Conservation (phyloP, 2,888 invertebrate species). For the Lottia gigantea region DNA sequence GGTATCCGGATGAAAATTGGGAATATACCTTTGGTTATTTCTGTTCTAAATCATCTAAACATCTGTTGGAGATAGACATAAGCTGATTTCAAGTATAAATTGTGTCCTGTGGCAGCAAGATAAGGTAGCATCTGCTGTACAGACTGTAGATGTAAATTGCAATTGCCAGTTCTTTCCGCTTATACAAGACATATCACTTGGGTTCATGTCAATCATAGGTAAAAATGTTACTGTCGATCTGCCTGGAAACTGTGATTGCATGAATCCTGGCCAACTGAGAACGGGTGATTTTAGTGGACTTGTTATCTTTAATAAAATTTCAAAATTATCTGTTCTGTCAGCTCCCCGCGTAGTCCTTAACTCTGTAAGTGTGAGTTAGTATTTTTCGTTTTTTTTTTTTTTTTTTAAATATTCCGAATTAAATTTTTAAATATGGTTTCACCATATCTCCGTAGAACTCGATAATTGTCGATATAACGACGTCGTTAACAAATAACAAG, state of each 20-base stretch:
- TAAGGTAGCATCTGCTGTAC: slow-evolving; percentile 26
- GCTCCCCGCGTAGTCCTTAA: neutral
- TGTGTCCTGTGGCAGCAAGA: slow-evolving; percentile 34
- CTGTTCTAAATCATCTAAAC: slow-evolving; percentile 18
- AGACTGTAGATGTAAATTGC: slow-evolving; percentile 25
- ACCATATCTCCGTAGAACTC: too few relatives aligned
- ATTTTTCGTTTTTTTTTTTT: too few relatives aligned
- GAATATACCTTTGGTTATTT: slow-evolving; percentile 17
- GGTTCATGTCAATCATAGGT: slow-evolving; percentile 32
- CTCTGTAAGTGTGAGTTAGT: neutral
- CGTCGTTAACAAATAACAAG: too few relatives aligned
- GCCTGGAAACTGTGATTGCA: slow-evolving; percentile 37
- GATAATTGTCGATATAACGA: too few relatives aligned
- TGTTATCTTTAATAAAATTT: neutral
- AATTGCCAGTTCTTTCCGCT: slow-evolving; percentile 23
- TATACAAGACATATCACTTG: slow-evolving; percentile 34
- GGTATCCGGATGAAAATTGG: slow-evolving; percentile 27
- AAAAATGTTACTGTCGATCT: slow-evolving; percentile 29
- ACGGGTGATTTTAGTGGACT: slow-evolving; percentile 23
- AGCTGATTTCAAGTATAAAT: slow-evolving; percentile 28
- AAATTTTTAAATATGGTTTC: too few relatives aligned
- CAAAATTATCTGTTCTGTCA: neutral
- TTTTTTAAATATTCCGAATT: too few relatives aligned
- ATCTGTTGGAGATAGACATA: slow-evolving; percentile 30
- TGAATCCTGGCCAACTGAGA: slow-evolving; percentile 38